phyloP scores from a whole-genome alignment of 2,797 vertebrate species.

The Acridotheres tristis region DNA sequence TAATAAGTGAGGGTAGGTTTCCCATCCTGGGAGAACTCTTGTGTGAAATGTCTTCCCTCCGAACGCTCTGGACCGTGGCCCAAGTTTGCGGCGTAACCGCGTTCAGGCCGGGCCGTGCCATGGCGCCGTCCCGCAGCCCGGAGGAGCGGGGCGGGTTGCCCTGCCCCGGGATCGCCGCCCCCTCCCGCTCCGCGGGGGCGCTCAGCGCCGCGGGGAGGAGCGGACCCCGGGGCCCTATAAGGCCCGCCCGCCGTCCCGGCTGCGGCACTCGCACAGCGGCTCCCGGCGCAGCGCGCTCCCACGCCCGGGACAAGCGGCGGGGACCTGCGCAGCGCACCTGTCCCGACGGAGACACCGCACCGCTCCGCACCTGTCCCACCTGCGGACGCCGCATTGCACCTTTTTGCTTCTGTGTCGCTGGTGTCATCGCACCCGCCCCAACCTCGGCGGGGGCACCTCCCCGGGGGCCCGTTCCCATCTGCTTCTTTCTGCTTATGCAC shows the following conservation, averaged over 20 bases:
- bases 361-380: not conserved
- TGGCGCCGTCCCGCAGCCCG: not conserved
- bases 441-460: not conserved
- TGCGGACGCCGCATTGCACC: no score
- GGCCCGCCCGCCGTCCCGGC: not conserved
- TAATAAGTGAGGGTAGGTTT: not conserved
- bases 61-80: not conserved
- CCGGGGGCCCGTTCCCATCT: not conserved
- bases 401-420: no score
- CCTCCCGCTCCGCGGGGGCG: not conserved
- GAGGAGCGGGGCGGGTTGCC: not conserved
- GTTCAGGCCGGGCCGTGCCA: not conserved
- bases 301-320: not conserved
- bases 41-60: not conserved
- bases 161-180: not conserved
- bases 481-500: not conserved
- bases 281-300: no score
- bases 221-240: not conserved
- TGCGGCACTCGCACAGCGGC: not conserved
- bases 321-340: not conserved
- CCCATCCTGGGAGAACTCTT: no score
- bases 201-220: slow-evolving; percentile 24
- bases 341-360: not conserved
- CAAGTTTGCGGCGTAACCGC: not conserved
- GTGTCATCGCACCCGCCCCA: not conserved